Evolutionary conservation across 2,797 vertebrate genomes (phyloP), one percentile per base, ranked within the genome.

Genomic region (Acrocephalus scirpaceus): DNA sequence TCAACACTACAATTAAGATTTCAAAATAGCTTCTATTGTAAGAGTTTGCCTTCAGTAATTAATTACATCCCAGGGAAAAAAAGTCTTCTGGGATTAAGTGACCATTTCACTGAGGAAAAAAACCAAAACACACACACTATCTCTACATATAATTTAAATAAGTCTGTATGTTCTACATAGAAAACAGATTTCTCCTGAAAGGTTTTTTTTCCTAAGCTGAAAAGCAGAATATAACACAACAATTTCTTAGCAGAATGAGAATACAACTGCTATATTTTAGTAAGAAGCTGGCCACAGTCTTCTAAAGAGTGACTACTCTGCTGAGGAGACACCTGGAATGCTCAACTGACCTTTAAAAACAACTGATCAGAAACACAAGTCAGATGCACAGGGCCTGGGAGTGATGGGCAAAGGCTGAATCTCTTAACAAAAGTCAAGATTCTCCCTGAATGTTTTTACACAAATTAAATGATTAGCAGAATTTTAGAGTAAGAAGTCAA

Each of bases 61-160:
- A 88, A 94, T 77, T 82, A 86, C 22, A 75, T 90, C 50, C 47
- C 74, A 84, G 11, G 62, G 44, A 62, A 77, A 86, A 93, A 69
- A 15, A 6, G 34, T 34, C 51, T 48, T 78, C 44, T 48, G 62
- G 30, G 58, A 78, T 75, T 72, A 86, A 81, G 56, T 38, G 34
- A 45, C 47, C 54, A 51, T 78, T 90, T 54, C 25, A 47, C 25
- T 74, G 18, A 16, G 25, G 22, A 65, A 69, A 65, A 60, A 3
- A 1, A 0, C 0, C 7, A 74, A 30, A 11, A 47, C 8, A 50
- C 6, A 30, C 7, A 10, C 2, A 7, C 6, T 3, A 9, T 5
- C 9, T 19, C 8, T 21, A 1, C 29, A 3, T 7, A 4, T 54
- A 54, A 84, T 51, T 84, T 74, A 67, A 48, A 11, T 22, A 66